Base-by-base conservation (phyloP, 2,888 invertebrate genomes). In the Minunthozetes semirufus region DNA sequence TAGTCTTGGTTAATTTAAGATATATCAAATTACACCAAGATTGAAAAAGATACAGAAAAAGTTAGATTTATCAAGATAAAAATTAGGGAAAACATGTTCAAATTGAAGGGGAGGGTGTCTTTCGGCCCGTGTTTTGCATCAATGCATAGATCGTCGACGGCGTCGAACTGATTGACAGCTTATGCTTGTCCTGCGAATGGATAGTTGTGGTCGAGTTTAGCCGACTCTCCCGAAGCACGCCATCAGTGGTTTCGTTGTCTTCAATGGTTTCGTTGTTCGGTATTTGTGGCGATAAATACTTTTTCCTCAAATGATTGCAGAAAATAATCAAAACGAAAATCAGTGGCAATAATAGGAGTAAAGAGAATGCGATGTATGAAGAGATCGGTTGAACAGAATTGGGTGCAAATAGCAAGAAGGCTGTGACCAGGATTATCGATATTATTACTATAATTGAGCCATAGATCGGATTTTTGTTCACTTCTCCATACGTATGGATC, bases 391-490 rank as follows among this genome's bases (percentile, higher is more conserved):
- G 68, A 0, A 68, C 68, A 4, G 68, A 68, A 22, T 68, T 46
- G 19, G 68, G 68, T 8, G 68, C 68, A 9, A 68, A 42, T 22
- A 68, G 1, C 13, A 68, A 11, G 13, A 68, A 68, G 3, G 42
- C 68, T 22, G 46, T 68, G 17, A 68, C 68, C 68, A 68, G 22
- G n/a, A 68, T 46, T 46, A 68, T 68, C 15, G 42, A 46, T 17
- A 22, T 68, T 11, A 68, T 68, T 22, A 68, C 68, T 2, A 68
- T 68, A 1, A 68, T 68, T 46, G 68, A 68, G 38, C 68, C 68
- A 22, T 68, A 68, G 3, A 68, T 68, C 8, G 68, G 68, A 22
- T 68, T 68, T 46, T 68, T 68, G 46, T 68, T 68, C 22, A 68
- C 68, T 19, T 22, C 22, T 6, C 66, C 66, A 33, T 66, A 27